A percentile compares a stretch with the other conserved stretches of the same genome.
phyloP scores from a whole-genome alignment of 2,888 invertebrate species.

The Drosophila putrida region DNA sequence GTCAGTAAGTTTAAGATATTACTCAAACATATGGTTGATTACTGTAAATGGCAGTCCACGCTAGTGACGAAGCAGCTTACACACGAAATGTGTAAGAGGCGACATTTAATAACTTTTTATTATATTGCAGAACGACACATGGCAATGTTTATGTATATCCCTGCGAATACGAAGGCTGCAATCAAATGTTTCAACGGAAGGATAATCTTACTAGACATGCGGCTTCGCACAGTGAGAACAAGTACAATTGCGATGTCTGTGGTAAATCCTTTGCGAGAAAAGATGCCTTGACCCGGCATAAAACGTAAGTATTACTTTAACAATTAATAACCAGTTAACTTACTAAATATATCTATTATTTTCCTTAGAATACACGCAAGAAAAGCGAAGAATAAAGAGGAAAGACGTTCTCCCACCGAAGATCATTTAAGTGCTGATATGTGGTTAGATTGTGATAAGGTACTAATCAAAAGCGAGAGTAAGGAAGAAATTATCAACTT shows the following conservation, averaged over 20 bases:
- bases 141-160: conserved; percentile 36
- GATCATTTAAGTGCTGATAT: not conserved
- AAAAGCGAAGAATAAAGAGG: not conserved
- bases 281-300: conserved; percentile 46
- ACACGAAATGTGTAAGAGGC: no score
- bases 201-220: conserved; percentile 47
- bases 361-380: conserved; percentile 37
- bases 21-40: no score
- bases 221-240: conserved; percentile 41
- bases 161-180: conserved; percentile 36
- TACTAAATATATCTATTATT: no score
- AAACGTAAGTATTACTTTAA: conserved; percentile 16
- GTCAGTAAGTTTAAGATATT: no score
- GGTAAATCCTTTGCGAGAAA: conserved; percentile 50
- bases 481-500: not conserved
- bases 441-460: not conserved
- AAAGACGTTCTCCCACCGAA: not conserved
- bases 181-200: conserved; percentile 60
- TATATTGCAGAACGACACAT: conserved; percentile 37
- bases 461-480: no score
- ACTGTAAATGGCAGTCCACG: no score
- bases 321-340: not conserved
- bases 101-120: no score
- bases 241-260: conserved; percentile 41
- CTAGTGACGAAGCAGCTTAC: no score